Conservation (phyloP, 2,797 vertebrate genomes). For the Acrossocheilus wenchowensis region DNA sequence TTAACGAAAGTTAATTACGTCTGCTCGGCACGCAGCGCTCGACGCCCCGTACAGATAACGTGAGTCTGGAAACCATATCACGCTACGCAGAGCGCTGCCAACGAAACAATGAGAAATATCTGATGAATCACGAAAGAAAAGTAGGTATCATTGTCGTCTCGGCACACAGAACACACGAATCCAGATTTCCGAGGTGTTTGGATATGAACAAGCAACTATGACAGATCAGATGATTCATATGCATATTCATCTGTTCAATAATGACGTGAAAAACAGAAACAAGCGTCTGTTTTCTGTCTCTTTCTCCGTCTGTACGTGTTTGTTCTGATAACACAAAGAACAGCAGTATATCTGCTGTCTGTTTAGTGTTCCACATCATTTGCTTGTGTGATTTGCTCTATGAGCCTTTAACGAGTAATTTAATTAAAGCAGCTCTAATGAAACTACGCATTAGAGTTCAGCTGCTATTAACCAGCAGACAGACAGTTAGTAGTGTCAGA, state of each 20-base stretch:
- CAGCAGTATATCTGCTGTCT: not conserved
- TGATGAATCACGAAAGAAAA: not conserved
- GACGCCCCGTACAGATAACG: constrained; percentile 16
- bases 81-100: not conserved
- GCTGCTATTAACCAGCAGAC: not conserved
- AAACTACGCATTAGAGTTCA: constrained; percentile 23
- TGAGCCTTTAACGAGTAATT: constrained; percentile 22
- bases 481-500: not conserved
- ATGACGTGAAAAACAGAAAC: not conserved
- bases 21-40: constrained; percentile 18
- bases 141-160: not conserved
- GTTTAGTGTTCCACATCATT: constrained; percentile 27
- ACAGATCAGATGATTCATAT: not conserved
- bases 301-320: too few species aligned
- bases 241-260: not conserved
- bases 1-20: constrained; percentile 51
- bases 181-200: not conserved
- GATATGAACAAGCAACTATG: not conserved
- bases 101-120: not conserved
- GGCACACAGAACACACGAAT: not conserved
- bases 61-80: not conserved
- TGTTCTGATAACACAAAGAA: not conserved
- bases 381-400: constrained; percentile 2
- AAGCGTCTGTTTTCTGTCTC: not conserved
- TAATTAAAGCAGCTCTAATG: constrained; percentile 19